Evolutionary conservation across 1,140 invertebrate species (phyloP), one percentile per base, ranked within the genome.

Genomic region (Aporrectodea caliginosa): DNA sequence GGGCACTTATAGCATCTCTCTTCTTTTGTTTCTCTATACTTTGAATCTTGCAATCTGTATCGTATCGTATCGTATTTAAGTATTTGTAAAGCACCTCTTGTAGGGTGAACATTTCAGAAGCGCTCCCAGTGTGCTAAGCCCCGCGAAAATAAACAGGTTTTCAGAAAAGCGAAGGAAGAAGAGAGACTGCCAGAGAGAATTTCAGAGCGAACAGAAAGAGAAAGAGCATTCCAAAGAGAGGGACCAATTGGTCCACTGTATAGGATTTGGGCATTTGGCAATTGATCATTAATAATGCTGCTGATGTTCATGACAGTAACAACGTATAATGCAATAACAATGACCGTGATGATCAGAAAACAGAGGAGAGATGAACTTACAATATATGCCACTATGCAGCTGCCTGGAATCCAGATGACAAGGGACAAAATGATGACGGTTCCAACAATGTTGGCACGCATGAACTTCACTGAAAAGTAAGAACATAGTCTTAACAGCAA

Each of bases 401-500:
- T 87, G 1, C 85, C 86, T 0, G 95, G 95, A 84, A 97, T 93
- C 96, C 96, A 98, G 73, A 97, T 90, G n/a, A 97, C 89, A 27
- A 95, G 92, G 14, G 94, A 95, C 58, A 94, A 91, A 14, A 97
- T 90, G 73, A 97, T 93, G 29, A 97, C 94, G 1, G 95, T 93
- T 69, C 95, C 95, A 16, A 97, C 92, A 85, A 96, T 93, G 85
- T 96, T 96, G 86, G 95, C 94, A 84, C 93, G 91, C 35, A 96
- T 88, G 85, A 95, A 95, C 80, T 93, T 89, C 82, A 97, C 86
- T 87, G 80, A 70, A 84, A 83, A n/a, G n/a, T n/a, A n/a, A n/a
- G n/a, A n/a, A n/a, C n/a, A n/a, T n/a, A n/a, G n/a, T n/a, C n/a
- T n/a, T n/a, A n/a, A n/a, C n/a, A n/a, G n/a, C n/a, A n/a, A n/a